Evolutionary conservation across 2,113 vertebrate species (phyloP).

Genomic region (Pungitius pungitius): DNA sequence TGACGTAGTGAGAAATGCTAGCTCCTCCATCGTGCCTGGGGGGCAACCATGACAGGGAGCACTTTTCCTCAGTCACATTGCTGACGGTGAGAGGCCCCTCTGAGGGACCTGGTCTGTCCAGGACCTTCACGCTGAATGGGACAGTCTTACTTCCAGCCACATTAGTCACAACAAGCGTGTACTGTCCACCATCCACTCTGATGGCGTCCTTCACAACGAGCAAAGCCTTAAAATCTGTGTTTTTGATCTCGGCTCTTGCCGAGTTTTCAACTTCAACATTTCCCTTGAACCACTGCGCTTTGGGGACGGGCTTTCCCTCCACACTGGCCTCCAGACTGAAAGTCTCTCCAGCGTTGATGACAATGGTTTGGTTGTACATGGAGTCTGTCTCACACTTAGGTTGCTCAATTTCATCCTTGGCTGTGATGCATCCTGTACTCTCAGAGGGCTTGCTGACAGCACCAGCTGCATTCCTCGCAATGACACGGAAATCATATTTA

Average conservation of each 20-base stretch:
- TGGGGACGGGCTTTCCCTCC: constrained; percentile 92
- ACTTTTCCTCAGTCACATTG: constrained; percentile 95
- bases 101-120: constrained; percentile 95
- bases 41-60: constrained; percentile 91
- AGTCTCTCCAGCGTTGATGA: constrained; percentile 93
- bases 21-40: constrained; percentile 95
- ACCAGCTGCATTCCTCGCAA: constrained; percentile 96
- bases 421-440: constrained; percentile 93
- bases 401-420: constrained; percentile 94
- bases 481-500: constrained; percentile 96
- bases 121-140: constrained; percentile 90
- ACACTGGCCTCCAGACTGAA: constrained; percentile 93
- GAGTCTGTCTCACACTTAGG: constrained; percentile 93
- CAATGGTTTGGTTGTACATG: constrained; percentile 90
- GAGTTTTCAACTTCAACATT: constrained; percentile 92
- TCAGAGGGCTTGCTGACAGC: constrained; percentile 93
- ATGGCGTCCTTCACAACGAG: constrained; percentile 94
- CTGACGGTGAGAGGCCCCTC: constrained; percentile 91
- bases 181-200: constrained; percentile 95
- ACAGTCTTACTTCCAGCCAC: constrained; percentile 93
- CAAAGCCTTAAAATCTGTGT: constrained; percentile 91
- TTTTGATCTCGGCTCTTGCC: constrained; percentile 92
- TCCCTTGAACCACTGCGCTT: constrained; percentile 93
- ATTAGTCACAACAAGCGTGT: constrained; percentile 92
- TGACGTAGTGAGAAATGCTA: constrained; percentile 92